phyloP scores from a whole-genome alignment of 2,797 vertebrate genomes.

The Crypturellus tataupa region DNA sequence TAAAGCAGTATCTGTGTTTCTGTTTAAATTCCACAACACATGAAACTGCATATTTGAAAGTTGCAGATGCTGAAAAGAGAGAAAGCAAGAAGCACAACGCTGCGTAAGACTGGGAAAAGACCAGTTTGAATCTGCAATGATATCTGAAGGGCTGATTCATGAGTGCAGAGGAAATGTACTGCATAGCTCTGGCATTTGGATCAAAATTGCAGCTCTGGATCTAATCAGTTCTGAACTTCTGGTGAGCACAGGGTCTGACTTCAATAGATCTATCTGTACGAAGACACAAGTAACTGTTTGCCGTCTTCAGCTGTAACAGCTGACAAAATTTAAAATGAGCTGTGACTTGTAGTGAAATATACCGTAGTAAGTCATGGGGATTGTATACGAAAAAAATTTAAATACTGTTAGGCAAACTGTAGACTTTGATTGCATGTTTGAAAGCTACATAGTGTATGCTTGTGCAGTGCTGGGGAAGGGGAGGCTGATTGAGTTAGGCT shows the following conservation, averaged over 20 bases:
- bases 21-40: neutral
- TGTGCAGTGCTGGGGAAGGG: neutral
- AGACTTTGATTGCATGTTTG: neutral
- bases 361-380: neutral
- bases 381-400: neutral
- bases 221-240: neutral
- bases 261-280: neutral
- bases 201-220: constrained; percentile 36
- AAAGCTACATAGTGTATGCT: neutral
- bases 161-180: neutral
- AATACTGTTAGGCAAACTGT: neutral
- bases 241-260: neutral
- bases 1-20: neutral
- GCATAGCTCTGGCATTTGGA: neutral
- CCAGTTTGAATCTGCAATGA: neutral
- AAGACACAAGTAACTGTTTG: neutral
- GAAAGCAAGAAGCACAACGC: neutral
- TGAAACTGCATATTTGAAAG: neutral
- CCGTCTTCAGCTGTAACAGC: neutral
- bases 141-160: constrained; percentile 5
- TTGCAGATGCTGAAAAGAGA: neutral
- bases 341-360: neutral
- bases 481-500: neutral
- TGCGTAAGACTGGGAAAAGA: neutral
- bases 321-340: neutral